Percentiles rank a stretch among this genome's conserved stretches.
Conservation (phyloP, 2,113 vertebrate genomes). For the Scalopus aquaticus region DNA sequence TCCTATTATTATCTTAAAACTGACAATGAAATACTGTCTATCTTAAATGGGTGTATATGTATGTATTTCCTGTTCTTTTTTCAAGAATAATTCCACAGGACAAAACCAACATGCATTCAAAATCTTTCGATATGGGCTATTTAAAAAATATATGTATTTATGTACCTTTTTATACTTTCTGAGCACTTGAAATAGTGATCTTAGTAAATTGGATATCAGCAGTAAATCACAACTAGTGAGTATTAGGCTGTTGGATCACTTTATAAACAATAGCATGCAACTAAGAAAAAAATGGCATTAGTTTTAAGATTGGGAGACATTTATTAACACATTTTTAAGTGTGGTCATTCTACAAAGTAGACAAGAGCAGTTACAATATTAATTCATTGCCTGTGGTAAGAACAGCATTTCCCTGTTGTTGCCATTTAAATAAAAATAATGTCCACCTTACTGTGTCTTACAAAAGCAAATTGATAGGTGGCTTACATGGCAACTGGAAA, state of each 20-base stretch:
- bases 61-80: neutral
- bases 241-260: neutral
- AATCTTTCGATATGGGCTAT: neutral
- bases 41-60: neutral
- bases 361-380: neutral
- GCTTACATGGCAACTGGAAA: neutral
- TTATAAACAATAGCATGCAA: neutral
- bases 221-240: neutral
- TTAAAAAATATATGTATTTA: neutral
- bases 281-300: neutral
- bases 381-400: neutral
- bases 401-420: neutral
- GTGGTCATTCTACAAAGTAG: neutral
- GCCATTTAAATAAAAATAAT: neutral
- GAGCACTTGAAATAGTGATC: neutral
- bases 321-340: neutral
- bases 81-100: neutral
- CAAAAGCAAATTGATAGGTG: neutral
- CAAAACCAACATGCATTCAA: neutral
- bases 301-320: neutral
- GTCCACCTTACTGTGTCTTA: neutral
- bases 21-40: conserved; percentile 59
- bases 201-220: neutral
- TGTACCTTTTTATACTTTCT: neutral
- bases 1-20: conserved; percentile 68